Evolutionary conservation across 2,888 invertebrate species (phyloP).

Genomic region (Boloria selene): DNA sequence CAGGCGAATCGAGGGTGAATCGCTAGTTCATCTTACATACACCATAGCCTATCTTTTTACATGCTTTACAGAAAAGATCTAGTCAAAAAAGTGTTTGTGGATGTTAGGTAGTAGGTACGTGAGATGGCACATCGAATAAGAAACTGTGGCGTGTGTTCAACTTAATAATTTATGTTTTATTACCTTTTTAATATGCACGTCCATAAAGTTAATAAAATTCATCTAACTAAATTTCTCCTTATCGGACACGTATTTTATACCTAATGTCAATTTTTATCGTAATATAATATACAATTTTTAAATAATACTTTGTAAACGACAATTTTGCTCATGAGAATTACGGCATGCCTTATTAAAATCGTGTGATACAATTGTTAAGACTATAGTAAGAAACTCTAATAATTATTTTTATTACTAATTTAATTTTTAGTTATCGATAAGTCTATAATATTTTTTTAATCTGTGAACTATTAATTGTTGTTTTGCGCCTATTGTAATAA

Average conservation of each 20-base stretch:
- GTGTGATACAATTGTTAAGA: too few species aligned
- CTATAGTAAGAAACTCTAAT: too few species aligned
- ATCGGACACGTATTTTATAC: slow-evolving; percentile 26
- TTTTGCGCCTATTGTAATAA: slow-evolving; percentile 2
- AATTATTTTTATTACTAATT: background rate
- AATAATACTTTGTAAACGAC: background rate
- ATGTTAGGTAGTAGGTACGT: too few species aligned
- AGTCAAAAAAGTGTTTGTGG: too few species aligned
- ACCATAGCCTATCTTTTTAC: too few species aligned
- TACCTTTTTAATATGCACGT: slow-evolving; percentile 4
- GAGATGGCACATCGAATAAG: background rate
- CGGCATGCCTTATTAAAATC: background rate
- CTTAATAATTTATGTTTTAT: slow-evolving; percentile 8
- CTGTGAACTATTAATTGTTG: slow-evolving; percentile 4
- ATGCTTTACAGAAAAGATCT: too few species aligned
- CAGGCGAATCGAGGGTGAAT: too few species aligned
- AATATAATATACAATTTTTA: background rate
- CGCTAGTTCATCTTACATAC: too few species aligned
- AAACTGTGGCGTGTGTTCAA: background rate
- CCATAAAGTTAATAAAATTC: slow-evolving; percentile 12
- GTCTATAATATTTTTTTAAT: slow-evolving; percentile 11
- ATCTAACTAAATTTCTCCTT: slow-evolving; percentile 22
- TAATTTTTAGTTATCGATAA: slow-evolving; percentile 4
- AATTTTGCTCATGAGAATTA: background rate
- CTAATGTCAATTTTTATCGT: slow-evolving; percentile 20